phyloP scores from a whole-genome alignment of 2,888 invertebrate genomes.

The Monochamus alternatus region DNA sequence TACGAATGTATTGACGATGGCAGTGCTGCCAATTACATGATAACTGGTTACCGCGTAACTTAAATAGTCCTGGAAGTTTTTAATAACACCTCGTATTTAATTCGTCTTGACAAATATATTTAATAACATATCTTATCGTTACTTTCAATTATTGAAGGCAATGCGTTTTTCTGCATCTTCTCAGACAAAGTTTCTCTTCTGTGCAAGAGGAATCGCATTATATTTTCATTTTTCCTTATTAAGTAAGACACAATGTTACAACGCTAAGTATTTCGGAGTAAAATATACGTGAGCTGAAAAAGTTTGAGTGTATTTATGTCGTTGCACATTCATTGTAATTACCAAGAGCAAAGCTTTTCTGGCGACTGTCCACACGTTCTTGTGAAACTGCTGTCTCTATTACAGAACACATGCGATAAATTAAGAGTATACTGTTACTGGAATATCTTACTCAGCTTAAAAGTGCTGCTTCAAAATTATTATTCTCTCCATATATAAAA shows the following conservation, averaged over 20 bases:
- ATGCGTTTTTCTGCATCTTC: no score
- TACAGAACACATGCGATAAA: conserved; percentile 67
- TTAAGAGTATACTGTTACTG: conserved; percentile 61
- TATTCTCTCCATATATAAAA: conserved; percentile 36
- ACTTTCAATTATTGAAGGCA: no score
- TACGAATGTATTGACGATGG: no score
- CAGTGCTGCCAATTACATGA: no score
- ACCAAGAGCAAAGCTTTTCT: conserved; percentile 66
- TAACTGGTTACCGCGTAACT: no score
- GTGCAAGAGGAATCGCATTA: conserved; percentile 23
- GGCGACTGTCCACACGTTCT: conserved; percentile 69
- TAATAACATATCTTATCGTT: no score
- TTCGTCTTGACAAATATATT: no score
- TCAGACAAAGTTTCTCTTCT: conserved; percentile 3
- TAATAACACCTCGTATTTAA: no score
- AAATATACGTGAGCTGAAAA: conserved; percentile 53
- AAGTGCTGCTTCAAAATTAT: conserved; percentile 42
- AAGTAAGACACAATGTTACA: conserved; percentile 46
- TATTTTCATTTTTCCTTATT: conserved; percentile 39
- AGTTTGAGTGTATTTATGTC: conserved; percentile 58
- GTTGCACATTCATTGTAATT: conserved; percentile 66
- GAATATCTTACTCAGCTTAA: conserved; percentile 65
- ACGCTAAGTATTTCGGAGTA: conserved; percentile 53
- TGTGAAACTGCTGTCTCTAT: conserved; percentile 67
- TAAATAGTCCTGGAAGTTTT: no score